A percentile compares a stretch with the other conserved stretches of the same genome.
Evolutionary conservation across 2,888 invertebrate genomes (phyloP).

Genomic region (Ochropleura leucogaster): DNA sequence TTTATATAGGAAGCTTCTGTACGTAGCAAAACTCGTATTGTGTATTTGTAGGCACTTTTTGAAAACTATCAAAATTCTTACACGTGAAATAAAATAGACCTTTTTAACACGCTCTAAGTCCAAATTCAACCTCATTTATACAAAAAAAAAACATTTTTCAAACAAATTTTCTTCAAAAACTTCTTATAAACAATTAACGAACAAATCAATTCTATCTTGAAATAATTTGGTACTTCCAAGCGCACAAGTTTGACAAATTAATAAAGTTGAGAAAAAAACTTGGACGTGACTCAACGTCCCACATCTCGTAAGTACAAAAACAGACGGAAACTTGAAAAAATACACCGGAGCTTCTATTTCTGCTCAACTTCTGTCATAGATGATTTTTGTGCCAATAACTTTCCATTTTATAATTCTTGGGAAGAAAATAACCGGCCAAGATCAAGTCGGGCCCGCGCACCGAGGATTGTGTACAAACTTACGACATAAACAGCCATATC

Average conservation of each 20-base stretch:
- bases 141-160: background rate
- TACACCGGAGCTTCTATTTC: conserved; percentile 1
- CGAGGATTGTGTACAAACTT: no score
- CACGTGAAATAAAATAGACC: no score
- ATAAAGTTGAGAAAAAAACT: conserved; percentile 51
- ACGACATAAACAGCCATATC: no score
- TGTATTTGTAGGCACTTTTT: no score
- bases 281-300: conserved; percentile 20
- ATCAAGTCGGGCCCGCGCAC: no score
- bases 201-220: conserved; percentile 36
- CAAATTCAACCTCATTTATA: background rate
- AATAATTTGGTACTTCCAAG: conserved; percentile 36
- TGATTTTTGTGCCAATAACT: conserved; percentile 9
- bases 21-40: no score
- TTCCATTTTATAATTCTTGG: background rate
- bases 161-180: background rate
- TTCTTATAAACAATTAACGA: conserved; percentile 40
- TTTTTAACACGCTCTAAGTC: background rate
- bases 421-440: no score
- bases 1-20: no score
- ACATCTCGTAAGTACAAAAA: conserved; percentile 6
- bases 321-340: conserved; percentile 29
- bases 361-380: conserved; percentile 12
- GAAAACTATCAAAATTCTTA: no score
- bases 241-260: conserved; percentile 46